Conservation (phyloP, 2,797 vertebrate genomes). For the Spinus pinus region DNA sequence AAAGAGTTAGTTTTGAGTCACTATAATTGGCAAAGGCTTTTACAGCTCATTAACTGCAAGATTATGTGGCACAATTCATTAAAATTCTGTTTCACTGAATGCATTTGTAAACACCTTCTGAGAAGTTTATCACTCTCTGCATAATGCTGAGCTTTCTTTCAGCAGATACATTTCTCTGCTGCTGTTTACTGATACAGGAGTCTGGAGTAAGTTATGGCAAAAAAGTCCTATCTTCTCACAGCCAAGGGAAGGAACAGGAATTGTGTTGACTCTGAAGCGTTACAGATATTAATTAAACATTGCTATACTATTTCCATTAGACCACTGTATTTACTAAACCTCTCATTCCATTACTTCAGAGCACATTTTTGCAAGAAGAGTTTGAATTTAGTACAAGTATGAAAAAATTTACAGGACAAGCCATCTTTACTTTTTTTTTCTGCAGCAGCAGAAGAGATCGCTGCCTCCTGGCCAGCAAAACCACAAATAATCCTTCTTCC, state of each 20-base stretch:
- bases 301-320: conserved; percentile 38
- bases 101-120: conserved; percentile 74
- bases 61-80: conserved; percentile 79
- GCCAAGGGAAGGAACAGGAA: conserved; percentile 53
- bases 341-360: conserved; percentile 38
- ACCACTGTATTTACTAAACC: conserved; percentile 43
- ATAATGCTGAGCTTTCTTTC: conserved; percentile 61
- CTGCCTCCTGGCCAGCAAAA: not conserved
- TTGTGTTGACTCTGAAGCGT: conserved; percentile 36
- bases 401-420: conserved; percentile 19
- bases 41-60: conserved; percentile 76
- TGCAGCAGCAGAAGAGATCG: not conserved
- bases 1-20: conserved; percentile 71
- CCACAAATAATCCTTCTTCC: not conserved
- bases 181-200: conserved; percentile 52
- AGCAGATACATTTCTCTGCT: conserved; percentile 52
- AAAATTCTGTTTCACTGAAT: conserved; percentile 76
- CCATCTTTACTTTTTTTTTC: not conserved
- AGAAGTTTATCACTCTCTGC: conserved; percentile 71
- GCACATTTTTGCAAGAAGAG: not conserved
- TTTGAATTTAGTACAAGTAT: not conserved
- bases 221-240: conserved; percentile 62
- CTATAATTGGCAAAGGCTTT: conserved; percentile 74
- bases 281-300: conserved; percentile 56
- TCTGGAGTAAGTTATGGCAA: conserved; percentile 56